Percentiles rank a stretch among this genome's conserved stretches.
These are phyloP conservation scores for Geophilus truncorum DNA, from an alignment of 2,888 invertebrate genomes.

Conservation along the genomic window DNA sequence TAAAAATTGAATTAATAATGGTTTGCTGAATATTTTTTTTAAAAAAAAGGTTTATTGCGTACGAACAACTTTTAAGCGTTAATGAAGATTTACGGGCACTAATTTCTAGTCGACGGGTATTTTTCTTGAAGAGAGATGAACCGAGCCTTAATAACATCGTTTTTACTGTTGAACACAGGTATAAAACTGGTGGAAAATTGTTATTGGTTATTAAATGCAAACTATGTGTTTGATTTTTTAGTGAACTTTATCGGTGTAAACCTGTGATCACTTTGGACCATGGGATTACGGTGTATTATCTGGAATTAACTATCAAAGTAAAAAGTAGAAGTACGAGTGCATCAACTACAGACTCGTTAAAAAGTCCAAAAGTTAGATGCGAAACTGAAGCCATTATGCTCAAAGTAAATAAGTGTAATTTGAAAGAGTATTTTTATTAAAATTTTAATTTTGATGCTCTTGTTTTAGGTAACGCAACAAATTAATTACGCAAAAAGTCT, in stretches of 20 bases:
- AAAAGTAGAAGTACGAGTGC: conserved; percentile 52
- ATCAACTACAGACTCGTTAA: conserved; percentile 50
- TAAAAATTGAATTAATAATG: no score
- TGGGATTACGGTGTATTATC: conserved; percentile 55
- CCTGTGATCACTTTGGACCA: conserved; percentile 54
- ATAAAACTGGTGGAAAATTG: conserved; percentile 42
- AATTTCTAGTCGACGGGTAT: conserved; percentile 67
- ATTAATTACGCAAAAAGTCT: conserved; percentile 84
- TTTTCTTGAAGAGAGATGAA: conserved; percentile 59
- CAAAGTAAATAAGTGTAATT: conserved; percentile 43
- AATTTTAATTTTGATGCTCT: neutral
- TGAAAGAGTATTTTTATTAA: neutral
- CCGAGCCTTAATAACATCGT: conserved; percentile 44
- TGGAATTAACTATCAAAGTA: conserved; percentile 61
- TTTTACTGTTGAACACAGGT: conserved; percentile 46
- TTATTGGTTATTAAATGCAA: no score
- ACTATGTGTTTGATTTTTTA: no score
- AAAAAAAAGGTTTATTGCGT: conserved; percentile 73
- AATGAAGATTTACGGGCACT: conserved; percentile 76
- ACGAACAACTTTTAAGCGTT: conserved; percentile 68
- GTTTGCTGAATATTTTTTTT: no score
- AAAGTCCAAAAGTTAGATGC: conserved; percentile 71
- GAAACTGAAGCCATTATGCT: conserved; percentile 64
- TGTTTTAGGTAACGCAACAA: conserved; percentile 62
- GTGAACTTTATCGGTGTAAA: conserved; percentile 61